These are phyloP conservation scores for Morone saxatilis DNA, from an alignment of 2,113 vertebrate genomes.

Conservation along the genomic window DNA sequence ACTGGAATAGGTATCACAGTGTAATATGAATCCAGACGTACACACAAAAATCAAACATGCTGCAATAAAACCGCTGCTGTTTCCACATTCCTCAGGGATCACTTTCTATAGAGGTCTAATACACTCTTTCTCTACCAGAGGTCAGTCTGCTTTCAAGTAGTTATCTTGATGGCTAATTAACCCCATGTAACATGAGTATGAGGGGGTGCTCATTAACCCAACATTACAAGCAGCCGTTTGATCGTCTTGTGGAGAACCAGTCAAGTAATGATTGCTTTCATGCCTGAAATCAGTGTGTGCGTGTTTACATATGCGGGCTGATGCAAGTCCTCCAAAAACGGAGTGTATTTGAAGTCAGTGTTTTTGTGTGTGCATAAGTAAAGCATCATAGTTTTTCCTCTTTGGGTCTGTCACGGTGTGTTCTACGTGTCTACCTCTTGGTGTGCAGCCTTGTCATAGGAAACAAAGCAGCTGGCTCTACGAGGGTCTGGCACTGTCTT, in stretches of 20 bases:
- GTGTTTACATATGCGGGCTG: not conserved
- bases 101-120: not conserved
- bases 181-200: slow-evolving; percentile 11
- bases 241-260: not conserved
- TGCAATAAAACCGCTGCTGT: slow-evolving; percentile 36
- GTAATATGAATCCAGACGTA: slow-evolving; percentile 33
- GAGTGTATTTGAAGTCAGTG: not conserved
- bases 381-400: not conserved
- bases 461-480: slow-evolving; percentile 42
- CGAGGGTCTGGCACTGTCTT: slow-evolving; percentile 28
- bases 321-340: not conserved
- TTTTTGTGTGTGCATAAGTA: not conserved
- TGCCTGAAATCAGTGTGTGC: not conserved
- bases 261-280: not conserved
- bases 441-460: slow-evolving; percentile 35
- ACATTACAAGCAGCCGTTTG: slow-evolving; percentile 3
- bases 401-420: slow-evolving; percentile 27
- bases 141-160: not conserved
- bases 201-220: slow-evolving; percentile 17
- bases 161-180: slow-evolving; percentile 20
- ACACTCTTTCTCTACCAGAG: not conserved
- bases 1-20: slow-evolving; percentile 3
- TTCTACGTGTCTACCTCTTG: slow-evolving; percentile 23
- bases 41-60: not conserved
- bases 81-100: slow-evolving; percentile 43